A percentile compares a stretch with the other conserved stretches of the same genome.
Conservation (phyloP, 1,140 invertebrate species). For the Saxidomus purpurata region DNA sequence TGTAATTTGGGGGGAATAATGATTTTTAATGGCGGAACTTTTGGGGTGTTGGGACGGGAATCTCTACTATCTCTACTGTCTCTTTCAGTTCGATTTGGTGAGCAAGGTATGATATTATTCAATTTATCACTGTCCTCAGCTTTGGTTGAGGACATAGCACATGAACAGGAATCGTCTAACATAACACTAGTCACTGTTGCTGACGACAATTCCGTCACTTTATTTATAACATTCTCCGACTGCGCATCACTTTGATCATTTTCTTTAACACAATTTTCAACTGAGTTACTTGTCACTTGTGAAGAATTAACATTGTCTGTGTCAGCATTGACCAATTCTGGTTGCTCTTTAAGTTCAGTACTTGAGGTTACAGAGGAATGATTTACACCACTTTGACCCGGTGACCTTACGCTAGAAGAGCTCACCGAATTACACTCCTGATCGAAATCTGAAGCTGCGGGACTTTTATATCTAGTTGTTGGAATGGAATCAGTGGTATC, state of each 20-base stretch:
- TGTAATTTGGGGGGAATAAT: slow-evolving; percentile 82
- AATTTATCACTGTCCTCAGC: slow-evolving; percentile 20
- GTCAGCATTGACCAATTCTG: not conserved
- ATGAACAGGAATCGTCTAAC: slow-evolving; percentile 23
- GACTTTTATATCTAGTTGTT: not conserved
- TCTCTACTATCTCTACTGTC: slow-evolving; percentile 68
- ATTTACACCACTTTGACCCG: slow-evolving; percentile 7
- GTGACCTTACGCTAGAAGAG: not conserved
- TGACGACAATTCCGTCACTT: slow-evolving; percentile 29
- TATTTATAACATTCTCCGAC: slow-evolving; percentile 82
- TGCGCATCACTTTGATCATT: not conserved
- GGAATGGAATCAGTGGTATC: slow-evolving; percentile 28
- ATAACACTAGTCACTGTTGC: not conserved
- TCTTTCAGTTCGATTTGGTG: slow-evolving; percentile 66
- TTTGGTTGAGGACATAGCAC: not conserved
- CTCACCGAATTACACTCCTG: slow-evolving; percentile 6
- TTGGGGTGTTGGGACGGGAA: slow-evolving; percentile 81
- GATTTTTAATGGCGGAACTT: slow-evolving; percentile 84
- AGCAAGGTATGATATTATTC: slow-evolving; percentile 20
- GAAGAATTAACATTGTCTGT: not conserved
- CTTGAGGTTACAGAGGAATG: slow-evolving; percentile 34
- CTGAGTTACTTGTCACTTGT: slow-evolving; percentile 17
- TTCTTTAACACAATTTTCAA: not conserved
- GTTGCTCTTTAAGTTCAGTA: slow-evolving; percentile 1
- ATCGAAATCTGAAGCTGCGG: not conserved